These are phyloP conservation scores for Oryzias javanicus DNA, from an alignment of 2,113 vertebrate genomes.

Conservation along the genomic window DNA sequence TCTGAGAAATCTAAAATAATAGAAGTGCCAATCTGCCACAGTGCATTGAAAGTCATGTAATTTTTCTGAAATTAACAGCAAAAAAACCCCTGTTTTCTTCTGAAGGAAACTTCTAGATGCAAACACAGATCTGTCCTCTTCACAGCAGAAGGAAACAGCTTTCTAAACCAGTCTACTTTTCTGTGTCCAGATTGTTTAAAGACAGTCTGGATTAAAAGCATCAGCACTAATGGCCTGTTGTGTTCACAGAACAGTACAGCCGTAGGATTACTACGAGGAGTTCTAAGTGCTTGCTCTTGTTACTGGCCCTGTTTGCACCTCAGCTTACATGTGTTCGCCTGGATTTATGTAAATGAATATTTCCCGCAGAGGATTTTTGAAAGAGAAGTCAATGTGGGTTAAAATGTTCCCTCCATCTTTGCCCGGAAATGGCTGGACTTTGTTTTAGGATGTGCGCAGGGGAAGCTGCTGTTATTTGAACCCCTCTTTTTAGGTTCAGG, in stretches of 20 bases:
- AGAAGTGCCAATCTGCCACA: constrained; percentile 13
- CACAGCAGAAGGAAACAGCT: background rate
- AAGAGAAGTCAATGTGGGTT: background rate
- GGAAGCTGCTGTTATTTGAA: constrained; percentile 24
- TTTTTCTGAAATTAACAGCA: constrained; percentile 30
- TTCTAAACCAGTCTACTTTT: constrained; percentile 30
- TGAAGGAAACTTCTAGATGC: background rate
- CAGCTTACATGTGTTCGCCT: constrained; percentile 27
- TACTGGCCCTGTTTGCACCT: constrained; percentile 39
- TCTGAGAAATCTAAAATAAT: constrained; percentile 14
- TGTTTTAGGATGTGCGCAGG: constrained; percentile 12
- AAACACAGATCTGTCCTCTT: background rate
- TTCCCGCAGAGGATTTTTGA: constrained; percentile 21
- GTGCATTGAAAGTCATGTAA: constrained; percentile 15
- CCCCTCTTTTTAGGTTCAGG: constrained; percentile 73
- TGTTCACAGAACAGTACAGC: constrained; percentile 38
- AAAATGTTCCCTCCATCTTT: constrained; percentile 13
- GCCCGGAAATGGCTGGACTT: constrained; percentile 24
- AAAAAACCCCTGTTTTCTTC: background rate
- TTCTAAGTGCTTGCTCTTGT: constrained; percentile 51
- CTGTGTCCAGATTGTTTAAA: constrained; percentile 54
- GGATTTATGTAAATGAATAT: constrained; percentile 30
- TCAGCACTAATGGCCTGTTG: constrained; percentile 50
- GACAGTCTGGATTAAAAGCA: constrained; percentile 60
- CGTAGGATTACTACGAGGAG: constrained; percentile 54